Conservation (phyloP, 2,888 invertebrate species). For the Cordilura impudica region DNA sequence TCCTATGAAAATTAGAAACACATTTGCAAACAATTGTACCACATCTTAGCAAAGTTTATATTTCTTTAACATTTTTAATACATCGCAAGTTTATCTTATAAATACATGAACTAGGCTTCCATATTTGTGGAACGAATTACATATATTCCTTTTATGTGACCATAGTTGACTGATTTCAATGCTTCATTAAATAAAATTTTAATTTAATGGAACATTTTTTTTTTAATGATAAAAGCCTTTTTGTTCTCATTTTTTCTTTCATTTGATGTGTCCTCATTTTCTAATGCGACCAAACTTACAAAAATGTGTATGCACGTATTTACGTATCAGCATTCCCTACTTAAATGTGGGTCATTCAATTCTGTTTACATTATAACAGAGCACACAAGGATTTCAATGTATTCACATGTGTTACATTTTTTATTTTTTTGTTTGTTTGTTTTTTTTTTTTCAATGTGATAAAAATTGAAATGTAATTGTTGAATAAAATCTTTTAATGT, state of each 20-base stretch:
- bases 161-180: no score
- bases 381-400: conserved; percentile 37
- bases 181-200: not conserved
- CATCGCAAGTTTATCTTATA: no score
- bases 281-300: not conserved
- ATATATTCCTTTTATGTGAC: no score
- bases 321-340: conserved; percentile 2
- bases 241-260: not conserved
- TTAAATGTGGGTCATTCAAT: conserved; percentile 54
- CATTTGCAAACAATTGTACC: not conserved
- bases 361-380: conserved; percentile 41
- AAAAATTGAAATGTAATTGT: not conserved
- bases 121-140: no score
- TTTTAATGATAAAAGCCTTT: not conserved
- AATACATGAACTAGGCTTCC: no score
- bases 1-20: not conserved
- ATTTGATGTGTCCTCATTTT: conserved; percentile 22
- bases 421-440: conserved; percentile 17
- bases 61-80: no score
- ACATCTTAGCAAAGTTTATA: no score
- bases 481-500: conserved; percentile 1
- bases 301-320: no score
- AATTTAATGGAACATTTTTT: conserved; percentile 11
- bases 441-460: conserved; percentile 14
- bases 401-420: conserved; percentile 44